These are phyloP conservation scores for Anhinga rufa DNA, from an alignment of 2,113 vertebrate species.

Conservation along the genomic window DNA sequence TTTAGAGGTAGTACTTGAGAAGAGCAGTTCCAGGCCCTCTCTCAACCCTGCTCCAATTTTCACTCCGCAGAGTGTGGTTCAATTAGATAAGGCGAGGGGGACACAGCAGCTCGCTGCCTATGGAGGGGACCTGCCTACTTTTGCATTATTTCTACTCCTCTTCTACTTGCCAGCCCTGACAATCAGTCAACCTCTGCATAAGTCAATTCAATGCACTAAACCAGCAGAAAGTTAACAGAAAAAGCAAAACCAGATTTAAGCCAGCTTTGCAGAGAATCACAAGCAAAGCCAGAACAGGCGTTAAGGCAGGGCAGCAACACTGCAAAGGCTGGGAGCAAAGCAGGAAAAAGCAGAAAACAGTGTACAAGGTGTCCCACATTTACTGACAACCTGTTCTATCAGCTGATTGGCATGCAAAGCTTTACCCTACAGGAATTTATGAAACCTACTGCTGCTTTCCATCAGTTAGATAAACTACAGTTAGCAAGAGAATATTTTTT, in stretches of 20 bases:
- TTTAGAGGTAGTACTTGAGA: neutral
- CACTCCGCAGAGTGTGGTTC: neutral
- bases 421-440: neutral
- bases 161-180: neutral
- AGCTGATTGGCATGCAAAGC: fast-evolving
- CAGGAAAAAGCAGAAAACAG: neutral
- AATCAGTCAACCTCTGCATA: neutral
- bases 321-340: neutral
- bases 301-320: neutral
- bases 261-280: neutral
- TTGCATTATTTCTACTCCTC: neutral
- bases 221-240: neutral
- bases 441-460: neutral
- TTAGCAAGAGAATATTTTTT: neutral
- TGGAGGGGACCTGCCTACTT: neutral
- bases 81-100: neutral
- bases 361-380: neutral
- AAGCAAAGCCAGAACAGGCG: neutral
- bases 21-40: neutral
- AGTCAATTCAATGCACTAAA: neutral
- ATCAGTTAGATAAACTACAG: neutral
- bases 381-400: neutral
- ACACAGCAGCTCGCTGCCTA: neutral
- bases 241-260: neutral
- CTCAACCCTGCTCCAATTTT: neutral